Conservation (phyloP, 2,797 vertebrate genomes). For the Anomalospiza imberbis region DNA sequence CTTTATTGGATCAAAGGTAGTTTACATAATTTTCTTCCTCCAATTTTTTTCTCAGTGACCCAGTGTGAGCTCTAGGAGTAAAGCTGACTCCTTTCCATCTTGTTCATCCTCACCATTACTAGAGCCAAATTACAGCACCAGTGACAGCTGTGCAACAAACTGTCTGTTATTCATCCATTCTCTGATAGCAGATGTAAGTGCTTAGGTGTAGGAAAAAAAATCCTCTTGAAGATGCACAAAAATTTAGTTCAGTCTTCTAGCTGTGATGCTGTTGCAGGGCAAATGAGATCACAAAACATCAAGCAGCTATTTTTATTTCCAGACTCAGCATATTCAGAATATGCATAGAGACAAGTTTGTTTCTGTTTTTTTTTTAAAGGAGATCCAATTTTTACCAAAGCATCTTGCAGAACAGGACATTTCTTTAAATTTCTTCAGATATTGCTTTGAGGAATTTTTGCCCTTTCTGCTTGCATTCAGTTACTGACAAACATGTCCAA, state of each 20-base stretch:
- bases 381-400: background rate
- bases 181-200: background rate
- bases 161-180: background rate
- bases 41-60: background rate
- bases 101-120: background rate
- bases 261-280: slow-evolving; percentile 8
- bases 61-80: background rate
- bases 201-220: background rate
- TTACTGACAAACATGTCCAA: slow-evolving; percentile 30
- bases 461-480: slow-evolving; percentile 23
- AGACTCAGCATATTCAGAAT: slow-evolving; percentile 26
- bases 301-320: slow-evolving; percentile 44
- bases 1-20: background rate
- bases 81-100: background rate
- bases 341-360: background rate
- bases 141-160: background rate
- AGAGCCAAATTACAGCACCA: background rate
- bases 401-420: background rate
- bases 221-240: background rate
- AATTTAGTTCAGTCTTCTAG: background rate
- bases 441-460: slow-evolving; percentile 46
- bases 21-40: background rate
- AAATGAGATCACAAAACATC: slow-evolving; percentile 14
- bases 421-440: slow-evolving; percentile 2
- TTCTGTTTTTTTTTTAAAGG: background rate